Percentiles rank a stretch among this genome's conserved stretches.
phyloP scores from a whole-genome alignment of 2,113 vertebrate species.

The Dunckerocampus dactyliophorus region DNA sequence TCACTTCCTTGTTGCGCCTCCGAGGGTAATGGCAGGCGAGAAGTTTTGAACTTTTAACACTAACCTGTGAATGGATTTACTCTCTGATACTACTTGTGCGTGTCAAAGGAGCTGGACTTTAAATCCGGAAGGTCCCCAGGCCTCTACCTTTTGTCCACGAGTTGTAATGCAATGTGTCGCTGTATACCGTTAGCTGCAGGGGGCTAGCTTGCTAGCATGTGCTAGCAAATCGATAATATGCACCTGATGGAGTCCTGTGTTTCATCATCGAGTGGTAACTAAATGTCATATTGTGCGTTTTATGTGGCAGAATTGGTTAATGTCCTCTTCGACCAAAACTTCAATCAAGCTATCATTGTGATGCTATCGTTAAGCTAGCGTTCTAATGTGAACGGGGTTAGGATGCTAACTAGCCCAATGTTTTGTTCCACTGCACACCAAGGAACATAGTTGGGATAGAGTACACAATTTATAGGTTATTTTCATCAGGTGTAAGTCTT shows the following conservation, averaged over 20 bases:
- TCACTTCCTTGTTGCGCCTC: conserved; percentile 67
- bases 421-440: conserved; percentile 47
- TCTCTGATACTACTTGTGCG: background rate
- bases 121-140: conserved; percentile 21
- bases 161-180: conserved; percentile 45
- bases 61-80: conserved; percentile 28
- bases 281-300: background rate
- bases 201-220: conserved; percentile 42
- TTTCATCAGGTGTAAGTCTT: conserved; percentile 5
- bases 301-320: background rate
- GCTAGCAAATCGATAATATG: conserved; percentile 33
- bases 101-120: conserved; percentile 22
- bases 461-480: background rate
- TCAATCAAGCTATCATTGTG: conserved; percentile 24
- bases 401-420: conserved; percentile 54
- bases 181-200: conserved; percentile 41
- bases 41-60: conserved; percentile 40
- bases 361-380: conserved; percentile 48
- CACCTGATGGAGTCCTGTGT: conserved; percentile 27
- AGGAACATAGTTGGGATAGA: background rate
- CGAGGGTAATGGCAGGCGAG: conserved; percentile 54
- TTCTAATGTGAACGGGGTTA: conserved; percentile 37
- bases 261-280: conserved; percentile 22
- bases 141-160: conserved; percentile 35
- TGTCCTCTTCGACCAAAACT: background rate